These are phyloP conservation scores for Clarias laeviceps DNA, from an alignment of 2,797 vertebrate species.

Conservation along the genomic window DNA sequence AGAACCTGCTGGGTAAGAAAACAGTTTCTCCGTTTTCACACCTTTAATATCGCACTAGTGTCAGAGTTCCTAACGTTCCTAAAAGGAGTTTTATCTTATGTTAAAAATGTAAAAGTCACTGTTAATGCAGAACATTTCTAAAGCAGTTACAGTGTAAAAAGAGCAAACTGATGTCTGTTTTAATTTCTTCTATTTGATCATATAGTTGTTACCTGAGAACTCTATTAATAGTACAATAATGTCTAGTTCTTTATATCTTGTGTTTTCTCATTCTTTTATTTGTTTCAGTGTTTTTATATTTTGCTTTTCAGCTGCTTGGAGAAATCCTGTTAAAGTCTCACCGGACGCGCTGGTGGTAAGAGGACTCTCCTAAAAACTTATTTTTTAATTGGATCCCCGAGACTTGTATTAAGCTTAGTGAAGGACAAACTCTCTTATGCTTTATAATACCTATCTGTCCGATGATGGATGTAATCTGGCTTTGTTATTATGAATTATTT, in stretches of 20 bases:
- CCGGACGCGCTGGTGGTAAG: slow-evolving; percentile 87
- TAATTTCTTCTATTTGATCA: background rate
- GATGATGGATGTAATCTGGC: too few species aligned
- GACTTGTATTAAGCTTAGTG: background rate
- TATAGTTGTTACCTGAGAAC: background rate
- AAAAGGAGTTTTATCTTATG: background rate
- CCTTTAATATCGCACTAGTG: background rate
- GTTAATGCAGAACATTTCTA: background rate
- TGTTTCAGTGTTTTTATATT: slow-evolving; percentile 3
- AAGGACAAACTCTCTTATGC: background rate
- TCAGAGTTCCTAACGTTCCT: background rate
- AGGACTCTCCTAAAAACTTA: slow-evolving; percentile 42
- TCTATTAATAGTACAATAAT: too few species aligned
- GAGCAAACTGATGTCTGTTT: background rate
- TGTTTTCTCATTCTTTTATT: background rate
- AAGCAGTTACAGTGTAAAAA: too few species aligned
- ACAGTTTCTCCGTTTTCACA: background rate
- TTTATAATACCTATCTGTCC: background rate
- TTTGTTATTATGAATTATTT: too few species aligned
- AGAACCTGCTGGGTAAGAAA: slow-evolving; percentile 85
- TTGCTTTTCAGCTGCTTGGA: slow-evolving; percentile 80
- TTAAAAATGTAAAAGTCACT: background rate
- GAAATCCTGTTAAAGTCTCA: slow-evolving; percentile 87
- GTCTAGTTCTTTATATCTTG: background rate
- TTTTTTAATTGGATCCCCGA: background rate